A percentile compares a stretch with the other conserved stretches of the same genome.
phyloP scores from a whole-genome alignment of 2,888 invertebrate genomes.

The Yponomeuta sedellus region DNA sequence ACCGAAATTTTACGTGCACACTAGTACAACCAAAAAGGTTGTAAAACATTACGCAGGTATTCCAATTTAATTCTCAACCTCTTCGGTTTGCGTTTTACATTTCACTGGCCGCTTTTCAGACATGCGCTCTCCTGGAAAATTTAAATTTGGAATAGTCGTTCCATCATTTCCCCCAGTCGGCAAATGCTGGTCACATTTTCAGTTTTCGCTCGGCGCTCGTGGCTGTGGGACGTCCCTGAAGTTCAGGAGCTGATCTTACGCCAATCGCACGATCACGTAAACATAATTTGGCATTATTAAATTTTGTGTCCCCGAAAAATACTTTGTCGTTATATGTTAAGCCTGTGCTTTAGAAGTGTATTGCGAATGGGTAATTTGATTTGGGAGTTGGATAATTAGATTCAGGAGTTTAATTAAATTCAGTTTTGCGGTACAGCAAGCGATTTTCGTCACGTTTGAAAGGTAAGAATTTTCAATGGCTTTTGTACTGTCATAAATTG shows the following conservation, averaged over 20 bases:
- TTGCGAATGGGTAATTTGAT: too few species aligned
- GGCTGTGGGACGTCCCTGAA: slow-evolving; percentile 29
- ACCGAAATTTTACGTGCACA: slow-evolving; percentile 4
- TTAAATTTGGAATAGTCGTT: slow-evolving; percentile 41
- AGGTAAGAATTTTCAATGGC: not conserved
- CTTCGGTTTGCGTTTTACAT: slow-evolving; percentile 8
- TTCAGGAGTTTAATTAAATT: not conserved
- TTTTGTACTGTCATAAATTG: not conserved
- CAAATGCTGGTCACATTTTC: slow-evolving; percentile 23
- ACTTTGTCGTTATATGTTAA: not conserved
- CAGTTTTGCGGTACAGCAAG: not conserved
- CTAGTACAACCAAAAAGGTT: not conserved
- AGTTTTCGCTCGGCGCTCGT: slow-evolving; percentile 37
- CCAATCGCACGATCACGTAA: slow-evolving; percentile 2
- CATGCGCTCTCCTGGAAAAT: slow-evolving; percentile 38
- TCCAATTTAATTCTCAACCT: not conserved
- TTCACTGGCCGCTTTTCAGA: slow-evolving; percentile 17
- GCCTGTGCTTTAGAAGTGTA: too few species aligned
- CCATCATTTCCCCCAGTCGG: slow-evolving; percentile 40
- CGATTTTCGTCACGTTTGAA: not conserved
- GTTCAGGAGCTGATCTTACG: not conserved
- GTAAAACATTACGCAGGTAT: not conserved
- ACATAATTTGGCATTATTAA: not conserved
- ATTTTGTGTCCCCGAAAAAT: not conserved
- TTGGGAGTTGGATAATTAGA: too few species aligned